These are phyloP conservation scores for Drosophila meridiana DNA, from an alignment of 2,888 invertebrate genomes.

Conservation along the genomic window DNA sequence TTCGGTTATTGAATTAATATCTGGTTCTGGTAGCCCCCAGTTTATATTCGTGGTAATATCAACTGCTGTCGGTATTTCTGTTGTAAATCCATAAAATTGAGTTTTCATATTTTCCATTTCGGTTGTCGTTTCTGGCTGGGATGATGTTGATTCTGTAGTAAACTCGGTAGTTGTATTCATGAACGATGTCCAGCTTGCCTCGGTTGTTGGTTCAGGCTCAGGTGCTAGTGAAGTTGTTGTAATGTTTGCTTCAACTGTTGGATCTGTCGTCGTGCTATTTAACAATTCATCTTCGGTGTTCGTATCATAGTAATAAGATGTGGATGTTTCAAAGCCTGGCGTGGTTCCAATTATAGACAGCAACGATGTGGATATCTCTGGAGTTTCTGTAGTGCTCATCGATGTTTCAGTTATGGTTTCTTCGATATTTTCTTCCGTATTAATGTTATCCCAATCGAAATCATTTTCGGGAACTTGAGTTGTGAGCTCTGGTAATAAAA, in stretches of 20 bases:
- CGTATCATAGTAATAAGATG: slow-evolving; percentile 6
- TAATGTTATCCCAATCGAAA: background rate
- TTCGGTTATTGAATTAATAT: slow-evolving; percentile 3
- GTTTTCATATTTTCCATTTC: background rate
- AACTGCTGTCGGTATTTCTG: background rate
- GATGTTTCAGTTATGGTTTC: slow-evolving; percentile 26
- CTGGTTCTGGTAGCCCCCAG: background rate
- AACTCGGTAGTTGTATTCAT: background rate
- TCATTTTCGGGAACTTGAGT: background rate
- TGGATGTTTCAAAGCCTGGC: slow-evolving; percentile 39
- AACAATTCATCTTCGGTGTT: background rate
- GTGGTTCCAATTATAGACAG: slow-evolving; percentile 52
- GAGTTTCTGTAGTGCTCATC: slow-evolving; percentile 35
- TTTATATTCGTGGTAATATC: background rate
- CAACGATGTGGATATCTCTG: slow-evolving; percentile 30
- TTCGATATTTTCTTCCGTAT: background rate
- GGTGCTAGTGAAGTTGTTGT: background rate
- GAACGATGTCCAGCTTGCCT: background rate
- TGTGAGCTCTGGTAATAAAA: background rate
- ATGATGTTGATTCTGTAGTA: background rate
- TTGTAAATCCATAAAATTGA: background rate
- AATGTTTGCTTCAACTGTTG: background rate
- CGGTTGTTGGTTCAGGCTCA: slow-evolving; percentile 11
- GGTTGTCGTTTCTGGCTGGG: background rate
- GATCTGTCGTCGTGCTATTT: background rate